Conservation (phyloP, 2,888 invertebrate species). For the Sesia apiformis region DNA sequence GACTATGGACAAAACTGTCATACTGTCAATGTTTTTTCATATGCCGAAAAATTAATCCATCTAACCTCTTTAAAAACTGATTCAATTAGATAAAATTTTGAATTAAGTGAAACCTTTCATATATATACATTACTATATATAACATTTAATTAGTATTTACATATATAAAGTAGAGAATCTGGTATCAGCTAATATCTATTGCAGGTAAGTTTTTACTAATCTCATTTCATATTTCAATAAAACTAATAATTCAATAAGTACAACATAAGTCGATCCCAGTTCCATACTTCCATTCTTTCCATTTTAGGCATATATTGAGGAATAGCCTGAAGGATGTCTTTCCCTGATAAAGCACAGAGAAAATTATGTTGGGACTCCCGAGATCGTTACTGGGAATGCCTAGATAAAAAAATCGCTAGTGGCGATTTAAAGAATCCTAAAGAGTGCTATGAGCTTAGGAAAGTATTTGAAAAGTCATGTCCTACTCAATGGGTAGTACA, state of each 20-base stretch:
- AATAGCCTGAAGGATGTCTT: constrained; percentile 77
- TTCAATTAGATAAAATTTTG: too few relatives aligned
- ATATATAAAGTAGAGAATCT: too few relatives aligned
- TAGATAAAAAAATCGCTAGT: constrained; percentile 80
- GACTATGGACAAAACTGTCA: too few relatives aligned
- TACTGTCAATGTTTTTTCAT: too few relatives aligned
- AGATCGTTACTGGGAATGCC: constrained; percentile 92
- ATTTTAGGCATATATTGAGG: constrained; percentile 47
- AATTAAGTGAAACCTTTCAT: too few relatives aligned
- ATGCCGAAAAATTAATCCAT: too few relatives aligned
- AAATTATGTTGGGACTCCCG: constrained; percentile 88
- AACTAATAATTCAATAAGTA: not conserved
- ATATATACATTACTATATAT: too few relatives aligned
- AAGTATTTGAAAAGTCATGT: constrained; percentile 84
- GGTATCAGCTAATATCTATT: too few relatives aligned
- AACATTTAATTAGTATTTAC: too few relatives aligned
- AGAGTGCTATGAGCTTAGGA: constrained; percentile 80
- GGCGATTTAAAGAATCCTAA: constrained; percentile 69
- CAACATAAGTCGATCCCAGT: not conserved
- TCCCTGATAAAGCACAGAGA: constrained; percentile 85
- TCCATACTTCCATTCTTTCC: constrained; percentile 11
- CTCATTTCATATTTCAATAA: not conserved
- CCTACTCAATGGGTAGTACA: constrained; percentile 93
- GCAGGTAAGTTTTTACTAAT: too few relatives aligned
- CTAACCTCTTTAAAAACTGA: too few relatives aligned